Conservation (phyloP, 2,113 vertebrate species). For the Oreochromis aureus region DNA sequence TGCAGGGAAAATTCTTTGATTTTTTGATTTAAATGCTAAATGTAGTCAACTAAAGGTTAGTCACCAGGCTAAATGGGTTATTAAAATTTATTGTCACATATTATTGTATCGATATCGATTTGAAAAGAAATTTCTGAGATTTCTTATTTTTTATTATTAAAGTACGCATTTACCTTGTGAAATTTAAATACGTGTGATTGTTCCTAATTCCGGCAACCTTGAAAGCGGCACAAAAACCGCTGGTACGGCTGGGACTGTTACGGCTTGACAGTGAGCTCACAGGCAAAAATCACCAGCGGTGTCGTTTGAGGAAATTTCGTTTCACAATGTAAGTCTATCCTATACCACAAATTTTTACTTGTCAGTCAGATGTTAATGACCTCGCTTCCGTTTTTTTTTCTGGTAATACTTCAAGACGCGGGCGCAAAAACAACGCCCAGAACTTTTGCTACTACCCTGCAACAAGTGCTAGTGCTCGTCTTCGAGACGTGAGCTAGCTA, state of each 20-base stretch:
- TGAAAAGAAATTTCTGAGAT: accelerated
- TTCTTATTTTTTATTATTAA: neutral
- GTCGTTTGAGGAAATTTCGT: neutral
- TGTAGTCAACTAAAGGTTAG: neutral
- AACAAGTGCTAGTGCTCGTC: conserved; percentile 56
- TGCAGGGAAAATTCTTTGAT: neutral
- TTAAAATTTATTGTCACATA: neutral
- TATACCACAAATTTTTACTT: neutral
- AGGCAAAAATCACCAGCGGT: neutral
- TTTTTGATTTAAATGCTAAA: neutral
- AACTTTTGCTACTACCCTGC: conserved; percentile 53
- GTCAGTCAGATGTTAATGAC: neutral
- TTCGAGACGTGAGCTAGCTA: neutral
- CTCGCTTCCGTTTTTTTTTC: neutral
- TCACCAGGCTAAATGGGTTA: neutral
- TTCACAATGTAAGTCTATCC: conserved; percentile 56
- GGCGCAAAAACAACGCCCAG: conserved; percentile 55
- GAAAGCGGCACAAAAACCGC: conserved; percentile 17
- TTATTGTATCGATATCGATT: neutral
- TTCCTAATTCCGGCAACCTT: neutral
- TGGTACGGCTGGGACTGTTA: conserved; percentile 27
- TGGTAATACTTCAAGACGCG: neutral
- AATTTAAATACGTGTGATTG: neutral
- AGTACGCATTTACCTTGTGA: neutral
- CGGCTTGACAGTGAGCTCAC: conserved; percentile 16